These are phyloP conservation scores for Leucoma salicis DNA, from an alignment of 2,888 invertebrate species.

Conservation along the genomic window DNA sequence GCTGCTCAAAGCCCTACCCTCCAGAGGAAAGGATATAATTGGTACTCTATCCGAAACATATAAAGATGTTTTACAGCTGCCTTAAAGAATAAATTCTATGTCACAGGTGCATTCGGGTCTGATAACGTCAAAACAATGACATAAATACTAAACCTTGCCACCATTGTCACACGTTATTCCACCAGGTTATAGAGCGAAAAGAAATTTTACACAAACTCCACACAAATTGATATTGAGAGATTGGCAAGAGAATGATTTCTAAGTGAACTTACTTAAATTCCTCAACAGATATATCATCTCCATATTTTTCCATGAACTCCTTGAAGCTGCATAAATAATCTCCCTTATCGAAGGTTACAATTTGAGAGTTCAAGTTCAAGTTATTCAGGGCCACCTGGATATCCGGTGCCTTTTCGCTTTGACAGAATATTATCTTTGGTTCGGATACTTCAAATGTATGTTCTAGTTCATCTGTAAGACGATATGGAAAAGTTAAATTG, in stretches of 20 bases:
- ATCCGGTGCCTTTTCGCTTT: constrained; percentile 49
- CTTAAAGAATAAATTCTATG: too few species aligned
- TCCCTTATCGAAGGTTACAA: constrained; percentile 55
- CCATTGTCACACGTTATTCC: too few species aligned
- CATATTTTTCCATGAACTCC: constrained; percentile 47
- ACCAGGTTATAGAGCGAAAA: too few species aligned
- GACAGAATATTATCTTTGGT: constrained; percentile 61
- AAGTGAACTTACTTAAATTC: constrained; percentile 46
- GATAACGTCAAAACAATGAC: too few species aligned
- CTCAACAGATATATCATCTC: constrained; percentile 36
- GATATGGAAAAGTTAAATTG: neutral
- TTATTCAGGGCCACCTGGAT: constrained; percentile 45
- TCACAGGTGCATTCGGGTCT: too few species aligned
- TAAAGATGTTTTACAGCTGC: too few species aligned
- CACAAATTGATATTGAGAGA: too few species aligned
- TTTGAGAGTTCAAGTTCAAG: constrained; percentile 39
- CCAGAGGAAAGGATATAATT: too few species aligned
- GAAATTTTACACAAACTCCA: too few species aligned
- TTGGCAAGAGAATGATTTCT: neutral
- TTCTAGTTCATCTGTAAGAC: constrained; percentile 50
- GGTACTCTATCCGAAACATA: too few species aligned
- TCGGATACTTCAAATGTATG: constrained; percentile 40
- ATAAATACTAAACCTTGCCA: too few species aligned
- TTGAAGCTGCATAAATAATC: constrained; percentile 44
- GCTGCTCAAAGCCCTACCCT: too few species aligned